Percentiles rank a stretch among this genome's conserved stretches.
phyloP scores from a whole-genome alignment of 2,113 vertebrate species.

The Macrotis lagotis region DNA sequence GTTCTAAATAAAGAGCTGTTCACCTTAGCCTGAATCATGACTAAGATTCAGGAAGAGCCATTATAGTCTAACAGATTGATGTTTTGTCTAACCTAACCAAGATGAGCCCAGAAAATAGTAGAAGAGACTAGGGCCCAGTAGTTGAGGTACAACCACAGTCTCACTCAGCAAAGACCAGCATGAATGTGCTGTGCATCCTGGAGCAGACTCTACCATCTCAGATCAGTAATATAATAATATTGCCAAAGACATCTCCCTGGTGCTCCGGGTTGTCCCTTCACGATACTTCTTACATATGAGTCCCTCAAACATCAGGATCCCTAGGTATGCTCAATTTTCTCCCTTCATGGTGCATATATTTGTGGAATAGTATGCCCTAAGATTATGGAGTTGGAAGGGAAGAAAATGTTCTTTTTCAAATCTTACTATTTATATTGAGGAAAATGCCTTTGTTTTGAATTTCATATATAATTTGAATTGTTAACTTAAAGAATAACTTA shows the following conservation, averaged over 20 bases:
- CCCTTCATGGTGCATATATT: not conserved
- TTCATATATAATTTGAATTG: not conserved
- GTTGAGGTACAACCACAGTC: not conserved
- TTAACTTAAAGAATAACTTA: not conserved
- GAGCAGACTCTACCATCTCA: not conserved
- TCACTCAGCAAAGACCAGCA: not conserved
- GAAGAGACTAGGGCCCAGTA: not conserved
- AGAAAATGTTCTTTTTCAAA: not conserved
- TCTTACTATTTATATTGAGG: not conserved
- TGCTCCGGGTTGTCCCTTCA: not conserved
- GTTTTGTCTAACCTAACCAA: not conserved
- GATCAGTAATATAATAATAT: not conserved
- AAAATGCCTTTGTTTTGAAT: not conserved
- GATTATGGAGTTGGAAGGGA: not conserved
- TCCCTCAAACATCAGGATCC: not conserved
- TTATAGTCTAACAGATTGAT: not conserved
- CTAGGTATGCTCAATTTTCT: not conserved
- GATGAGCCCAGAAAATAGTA: not conserved
- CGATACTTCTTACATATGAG: not conserved
- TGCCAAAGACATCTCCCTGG: not conserved
- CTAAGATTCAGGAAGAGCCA: not conserved
- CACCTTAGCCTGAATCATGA: too few species aligned
- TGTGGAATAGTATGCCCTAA: not conserved
- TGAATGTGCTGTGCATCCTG: not conserved
- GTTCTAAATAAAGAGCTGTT: not conserved